These are phyloP conservation scores for Eudasyphora cyanicolor DNA, from an alignment of 2,888 invertebrate genomes.

Conservation along the genomic window DNA sequence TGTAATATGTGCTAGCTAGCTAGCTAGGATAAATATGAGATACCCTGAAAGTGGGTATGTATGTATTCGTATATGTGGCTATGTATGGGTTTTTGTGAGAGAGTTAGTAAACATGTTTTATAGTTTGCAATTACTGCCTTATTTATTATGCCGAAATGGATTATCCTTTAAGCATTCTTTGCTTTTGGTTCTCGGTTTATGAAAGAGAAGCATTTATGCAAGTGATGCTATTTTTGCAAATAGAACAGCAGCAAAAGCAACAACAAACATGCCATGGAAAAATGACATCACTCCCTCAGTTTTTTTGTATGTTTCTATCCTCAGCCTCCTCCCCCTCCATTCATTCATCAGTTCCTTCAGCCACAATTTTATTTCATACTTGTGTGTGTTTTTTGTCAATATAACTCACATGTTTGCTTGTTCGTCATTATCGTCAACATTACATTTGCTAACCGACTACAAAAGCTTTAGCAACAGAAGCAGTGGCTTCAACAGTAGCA, in stretches of 20 bases:
- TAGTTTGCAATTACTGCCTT: constrained; percentile 73
- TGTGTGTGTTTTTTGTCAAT: constrained; percentile 22
- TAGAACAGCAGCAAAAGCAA: constrained; percentile 65
- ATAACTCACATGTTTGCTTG: constrained; percentile 58
- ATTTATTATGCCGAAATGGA: constrained; percentile 77
- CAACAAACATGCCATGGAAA: constrained; percentile 15
- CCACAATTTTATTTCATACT: constrained; percentile 38
- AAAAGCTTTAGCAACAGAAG: not conserved
- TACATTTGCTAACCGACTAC: constrained; percentile 49
- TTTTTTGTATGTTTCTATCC: too few species aligned
- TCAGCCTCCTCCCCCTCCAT: not conserved
- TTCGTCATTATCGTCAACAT: constrained; percentile 65
- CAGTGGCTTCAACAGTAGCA: not conserved
- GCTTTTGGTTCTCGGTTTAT: constrained; percentile 1
- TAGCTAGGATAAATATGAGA: constrained; percentile 32
- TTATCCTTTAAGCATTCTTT: constrained; percentile 73
- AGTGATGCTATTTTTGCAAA: constrained; percentile 72
- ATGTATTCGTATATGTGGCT: too few species aligned
- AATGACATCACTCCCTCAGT: too few species aligned
- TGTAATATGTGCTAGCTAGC: constrained; percentile 4
- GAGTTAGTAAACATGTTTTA: constrained; percentile 58
- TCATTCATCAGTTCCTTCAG: constrained; percentile 20
- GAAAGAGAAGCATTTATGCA: constrained; percentile 70
- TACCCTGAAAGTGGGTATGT: too few species aligned
- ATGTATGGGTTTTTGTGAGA: constrained; percentile 1